phyloP scores from a whole-genome alignment of 2,888 invertebrate species.

The Gnatocerus cornutus region DNA sequence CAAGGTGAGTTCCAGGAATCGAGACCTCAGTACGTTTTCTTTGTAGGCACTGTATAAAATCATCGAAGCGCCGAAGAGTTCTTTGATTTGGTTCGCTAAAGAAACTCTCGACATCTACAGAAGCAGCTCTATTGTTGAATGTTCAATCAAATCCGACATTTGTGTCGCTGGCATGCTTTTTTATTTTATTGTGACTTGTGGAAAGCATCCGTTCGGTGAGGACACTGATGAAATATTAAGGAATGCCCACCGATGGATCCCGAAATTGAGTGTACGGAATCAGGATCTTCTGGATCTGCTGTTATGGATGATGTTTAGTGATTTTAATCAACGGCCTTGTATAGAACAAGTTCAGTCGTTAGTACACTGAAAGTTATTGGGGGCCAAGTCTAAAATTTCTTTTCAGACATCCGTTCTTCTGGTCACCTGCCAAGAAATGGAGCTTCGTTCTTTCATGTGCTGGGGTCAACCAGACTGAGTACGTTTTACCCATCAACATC shows the following conservation, averaged over 20 bases:
- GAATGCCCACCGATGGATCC: slow-evolving; percentile 54
- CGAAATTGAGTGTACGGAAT: slow-evolving; percentile 58
- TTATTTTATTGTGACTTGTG: slow-evolving; percentile 69
- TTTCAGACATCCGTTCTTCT: slow-evolving; percentile 67
- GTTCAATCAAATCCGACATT: slow-evolving; percentile 67
- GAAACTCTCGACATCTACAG: slow-evolving; percentile 64
- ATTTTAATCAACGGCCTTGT: slow-evolving; percentile 65
- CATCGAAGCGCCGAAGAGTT: slow-evolving; percentile 65
- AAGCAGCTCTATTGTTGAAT: slow-evolving; percentile 59
- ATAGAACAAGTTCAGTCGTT: slow-evolving; percentile 68
- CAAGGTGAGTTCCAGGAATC: slow-evolving; percentile 60
- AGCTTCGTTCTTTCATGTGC: slow-evolving; percentile 67
- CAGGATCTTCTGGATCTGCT: slow-evolving; percentile 67
- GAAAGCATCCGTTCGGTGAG: slow-evolving; percentile 69
- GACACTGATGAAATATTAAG: slow-evolving; percentile 66
- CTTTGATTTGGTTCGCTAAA: slow-evolving; percentile 69
- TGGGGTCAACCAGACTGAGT: slow-evolving; percentile 61
- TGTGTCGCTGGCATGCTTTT: slow-evolving; percentile 69
- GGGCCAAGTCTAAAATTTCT: background rate
- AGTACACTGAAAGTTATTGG: slow-evolving; percentile 38
- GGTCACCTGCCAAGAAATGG: slow-evolving; percentile 67
- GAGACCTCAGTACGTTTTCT: background rate
- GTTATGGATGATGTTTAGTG: slow-evolving; percentile 68
- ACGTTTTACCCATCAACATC: slow-evolving; percentile 59
- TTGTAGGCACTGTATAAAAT: slow-evolving; percentile 65